Percentiles rank a stretch among this genome's conserved stretches.
phyloP scores from a whole-genome alignment of 1,140 invertebrate genomes.

The Homarus americanus region DNA sequence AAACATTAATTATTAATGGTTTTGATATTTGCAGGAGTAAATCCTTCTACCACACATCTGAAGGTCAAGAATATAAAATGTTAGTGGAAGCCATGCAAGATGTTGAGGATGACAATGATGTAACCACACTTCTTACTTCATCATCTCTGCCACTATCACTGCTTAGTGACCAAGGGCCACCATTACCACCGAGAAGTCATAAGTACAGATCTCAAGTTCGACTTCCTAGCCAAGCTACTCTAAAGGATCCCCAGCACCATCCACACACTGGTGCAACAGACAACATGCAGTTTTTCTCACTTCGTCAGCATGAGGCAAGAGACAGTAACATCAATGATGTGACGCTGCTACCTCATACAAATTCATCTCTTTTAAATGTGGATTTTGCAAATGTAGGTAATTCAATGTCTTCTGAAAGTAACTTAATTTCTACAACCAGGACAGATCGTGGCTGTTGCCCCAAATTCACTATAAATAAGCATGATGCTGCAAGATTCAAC shows the following conservation, averaged over 20 bases:
- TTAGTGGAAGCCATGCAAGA: not conserved
- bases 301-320: not conserved
- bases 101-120: not conserved
- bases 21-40: not conserved
- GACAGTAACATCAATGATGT: not conserved
- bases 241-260: not conserved
- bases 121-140: not conserved
- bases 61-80: not conserved
- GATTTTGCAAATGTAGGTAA: not conserved
- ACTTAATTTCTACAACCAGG: not conserved
- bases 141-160: not conserved
- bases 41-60: conserved; percentile 10
- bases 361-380: not conserved
- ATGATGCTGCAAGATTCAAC: not conserved
- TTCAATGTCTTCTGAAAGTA: not conserved
- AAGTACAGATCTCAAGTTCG: not conserved
- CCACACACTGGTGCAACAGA: not conserved
- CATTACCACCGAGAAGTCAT: not conserved
- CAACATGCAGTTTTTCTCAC: not conserved
- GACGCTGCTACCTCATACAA: not conserved
- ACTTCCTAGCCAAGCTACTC: not conserved
- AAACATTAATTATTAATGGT: not conserved
- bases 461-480: not conserved
- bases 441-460: not conserved
- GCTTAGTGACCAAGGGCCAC: not conserved